Percentiles rank a stretch among this genome's conserved stretches.
phyloP scores from a whole-genome alignment of 2,113 vertebrate genomes.

The Bufo bufo region DNA sequence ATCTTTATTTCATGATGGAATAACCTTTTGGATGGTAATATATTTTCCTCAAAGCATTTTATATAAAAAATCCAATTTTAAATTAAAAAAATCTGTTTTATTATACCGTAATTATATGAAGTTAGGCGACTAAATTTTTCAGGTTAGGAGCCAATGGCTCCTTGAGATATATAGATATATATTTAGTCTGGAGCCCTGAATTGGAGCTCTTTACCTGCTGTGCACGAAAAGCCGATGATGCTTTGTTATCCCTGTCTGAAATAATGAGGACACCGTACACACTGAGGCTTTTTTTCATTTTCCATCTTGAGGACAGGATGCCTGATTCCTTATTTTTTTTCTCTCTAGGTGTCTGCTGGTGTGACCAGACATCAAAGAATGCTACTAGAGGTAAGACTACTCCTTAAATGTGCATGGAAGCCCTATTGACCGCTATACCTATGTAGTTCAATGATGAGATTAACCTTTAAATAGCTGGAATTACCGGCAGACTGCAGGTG shows the following conservation, averaged over 20 bases:
- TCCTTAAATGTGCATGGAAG: background rate
- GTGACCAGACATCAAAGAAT: background rate
- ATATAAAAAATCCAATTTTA: no score
- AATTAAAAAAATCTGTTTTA: no score
- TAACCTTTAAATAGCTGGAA: conserved; percentile 55
- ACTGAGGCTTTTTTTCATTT: conserved; percentile 17
- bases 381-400: background rate
- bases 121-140: no score
- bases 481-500: conserved; percentile 55
- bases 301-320: background rate
- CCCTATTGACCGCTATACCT: background rate
- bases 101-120: no score
- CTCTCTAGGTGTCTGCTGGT: background rate
- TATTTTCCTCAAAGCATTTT: no score
- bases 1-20: no score
- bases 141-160: no score
- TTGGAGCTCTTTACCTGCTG: background rate
- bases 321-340: background rate
- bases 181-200: no score
- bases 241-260: conserved; percentile 48
- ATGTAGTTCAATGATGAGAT: background rate
- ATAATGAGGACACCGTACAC: background rate
- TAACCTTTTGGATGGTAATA: no score
- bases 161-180: no score
- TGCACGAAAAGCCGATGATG: conserved; percentile 5